Base-by-base conservation (phyloP, 2,113 vertebrate species). In the Myiagra hebetior region DNA sequence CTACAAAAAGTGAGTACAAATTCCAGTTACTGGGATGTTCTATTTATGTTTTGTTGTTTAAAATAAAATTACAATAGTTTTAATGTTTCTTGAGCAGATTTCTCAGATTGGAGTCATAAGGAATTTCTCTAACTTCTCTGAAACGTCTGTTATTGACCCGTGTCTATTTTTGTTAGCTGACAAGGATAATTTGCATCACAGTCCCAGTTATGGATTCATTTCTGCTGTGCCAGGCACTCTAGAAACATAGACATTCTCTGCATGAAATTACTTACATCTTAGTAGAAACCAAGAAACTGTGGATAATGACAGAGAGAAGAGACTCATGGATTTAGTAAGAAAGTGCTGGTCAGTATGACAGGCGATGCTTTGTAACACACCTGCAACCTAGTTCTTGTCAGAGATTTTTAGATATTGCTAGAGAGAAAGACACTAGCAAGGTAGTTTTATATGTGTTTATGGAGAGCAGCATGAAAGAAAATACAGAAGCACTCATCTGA, bases 1-100 rank as follows among this genome's bases (percentile, higher is more conserved):
- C 91, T 69, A 95, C 84, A 96, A 93, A 94, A 96, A 97, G 98
- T 98, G 91, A 98, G 98, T 98, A 94, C 30, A 35, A 60, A 75
- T 96, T 96, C 74, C 44, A 60, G 46, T 93, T 81, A 67, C 22
- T 91, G 87, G 60, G 28, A 60, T 83, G 50, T 82, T 94, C 95
- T 56, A 94, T 62, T 97, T 91, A 91, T 64, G 9, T 60, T 96
- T 93, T 77, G 1, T 33, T 70, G 31, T 87, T 93, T 90, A 75
- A 88, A 90, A 96, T 57, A n/a, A 72, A 56, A 57, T 81, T 68
- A 20, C n/a, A 10, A 33, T 27, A 21, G 2, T 49, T 84, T 4
- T 22, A 60, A 31, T 39, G 6, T 75, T 93, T 91, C 59, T 90
- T 74, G 19, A 53, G 27, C 9, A n/a, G 7, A 47, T 69, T 85